Evolutionary conservation across 2,888 invertebrate genomes (phyloP), one percentile per base, ranked within the genome.

Genomic region (Hydriomena furcata): DNA sequence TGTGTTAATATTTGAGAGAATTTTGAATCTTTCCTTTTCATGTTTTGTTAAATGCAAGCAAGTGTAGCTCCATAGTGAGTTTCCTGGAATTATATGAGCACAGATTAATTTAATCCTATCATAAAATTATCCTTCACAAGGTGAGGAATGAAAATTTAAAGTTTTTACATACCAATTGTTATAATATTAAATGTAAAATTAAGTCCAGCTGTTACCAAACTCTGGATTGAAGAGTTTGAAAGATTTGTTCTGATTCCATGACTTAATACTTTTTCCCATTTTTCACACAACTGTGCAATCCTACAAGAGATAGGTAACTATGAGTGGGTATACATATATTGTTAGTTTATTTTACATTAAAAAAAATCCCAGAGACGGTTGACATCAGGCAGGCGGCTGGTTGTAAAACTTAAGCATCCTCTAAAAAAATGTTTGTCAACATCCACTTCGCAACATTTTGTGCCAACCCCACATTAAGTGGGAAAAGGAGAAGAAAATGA

Each of bases 21-120:
- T 92, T 65, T 93, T 92, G 79, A 96, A 98, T 42, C 98, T 93
- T 73, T 97, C 96, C 54, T 94, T 93, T 80, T 98, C 98, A 77
- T 97, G 97, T 76, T 95, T 94, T 8, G 96, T 98, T 43, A 98
- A 85, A 73, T 96, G 95, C 41, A 93, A 91, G 68, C 94, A 93
- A 55, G 95, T 92, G 73, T 95, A 95, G 48, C 95, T 94, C 96
- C 96, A 97, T 65, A 95, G 92, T 17, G 94, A 93, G 69, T 88
- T 82, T 55, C 93, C 88, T 89, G 55, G 49, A 81, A 45, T 5
- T 21, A 2, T 1, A 35, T 1, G 10, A 7, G 17, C 0, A 32
- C 13, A 35, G 4, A 12, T 11, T 10, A 44, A 12, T 27, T 24
- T 32, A 12, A 42, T 4, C 10, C 13, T n/a, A 2, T 10, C 12